These are phyloP conservation scores for Platalea minor DNA, from an alignment of 2,797 vertebrate genomes.

Conservation along the genomic window DNA sequence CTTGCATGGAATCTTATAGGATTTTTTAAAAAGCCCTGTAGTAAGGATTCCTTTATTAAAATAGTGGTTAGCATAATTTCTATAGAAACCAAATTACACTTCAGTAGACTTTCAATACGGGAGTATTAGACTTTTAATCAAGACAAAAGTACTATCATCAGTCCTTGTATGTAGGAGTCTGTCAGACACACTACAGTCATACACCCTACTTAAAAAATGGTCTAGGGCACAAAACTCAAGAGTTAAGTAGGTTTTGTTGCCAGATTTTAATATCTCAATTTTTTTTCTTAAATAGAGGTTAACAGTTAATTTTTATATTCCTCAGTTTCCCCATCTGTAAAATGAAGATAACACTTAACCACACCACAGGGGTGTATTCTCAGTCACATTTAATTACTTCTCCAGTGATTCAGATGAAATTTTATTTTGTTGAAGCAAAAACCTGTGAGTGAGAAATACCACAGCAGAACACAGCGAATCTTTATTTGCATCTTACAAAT, in stretches of 20 bases:
- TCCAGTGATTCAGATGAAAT: not conserved
- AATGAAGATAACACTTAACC: not conserved
- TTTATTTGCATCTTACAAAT: not conserved
- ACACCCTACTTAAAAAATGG: not conserved
- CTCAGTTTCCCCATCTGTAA: not conserved
- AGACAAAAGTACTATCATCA: not conserved
- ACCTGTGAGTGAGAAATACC: not conserved
- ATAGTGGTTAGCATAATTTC: not conserved
- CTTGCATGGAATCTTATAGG: not conserved
- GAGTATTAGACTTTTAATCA: not conserved
- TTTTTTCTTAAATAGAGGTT: not conserved
- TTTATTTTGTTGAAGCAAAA: not conserved
- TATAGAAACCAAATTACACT: not conserved
- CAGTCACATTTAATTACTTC: not conserved
- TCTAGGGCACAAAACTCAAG: not conserved
- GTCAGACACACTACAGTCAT: not conserved
- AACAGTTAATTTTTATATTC: not conserved
- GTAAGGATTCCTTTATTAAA: not conserved
- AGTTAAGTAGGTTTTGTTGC: not conserved
- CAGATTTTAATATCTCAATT: not conserved
- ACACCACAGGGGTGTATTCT: not conserved
- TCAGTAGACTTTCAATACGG: not conserved
- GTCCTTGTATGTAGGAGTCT: not conserved
- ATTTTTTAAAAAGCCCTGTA: not conserved
- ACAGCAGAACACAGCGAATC: not conserved